These are phyloP conservation scores for Colinus virginianus DNA, from an alignment of 2,113 vertebrate genomes.

Conservation along the genomic window DNA sequence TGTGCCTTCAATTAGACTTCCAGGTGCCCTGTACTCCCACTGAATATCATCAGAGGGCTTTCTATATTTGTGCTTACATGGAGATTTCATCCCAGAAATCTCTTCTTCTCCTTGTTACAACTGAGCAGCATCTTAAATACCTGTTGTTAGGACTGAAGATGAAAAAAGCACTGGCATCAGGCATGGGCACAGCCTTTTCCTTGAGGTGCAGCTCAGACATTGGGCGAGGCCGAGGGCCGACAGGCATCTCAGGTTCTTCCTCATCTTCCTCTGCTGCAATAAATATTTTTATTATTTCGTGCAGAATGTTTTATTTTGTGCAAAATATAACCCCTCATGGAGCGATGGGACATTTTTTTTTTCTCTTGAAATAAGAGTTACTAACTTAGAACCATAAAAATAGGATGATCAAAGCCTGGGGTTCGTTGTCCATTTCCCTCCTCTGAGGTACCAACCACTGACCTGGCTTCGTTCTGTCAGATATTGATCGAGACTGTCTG, in stretches of 20 bases:
- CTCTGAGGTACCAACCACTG: background rate
- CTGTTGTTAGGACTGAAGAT: slow-evolving; percentile 95
- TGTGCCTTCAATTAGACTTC: background rate
- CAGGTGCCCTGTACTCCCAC: background rate
- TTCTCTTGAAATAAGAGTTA: background rate
- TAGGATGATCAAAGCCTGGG: background rate
- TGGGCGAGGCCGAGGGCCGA: slow-evolving; percentile 93
- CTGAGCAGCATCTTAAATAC: slow-evolving; percentile 69
- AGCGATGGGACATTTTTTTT: background rate
- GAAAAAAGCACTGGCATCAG: slow-evolving; percentile 96
- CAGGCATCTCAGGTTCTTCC: slow-evolving; percentile 97
- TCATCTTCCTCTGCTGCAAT: slow-evolving; percentile 91
- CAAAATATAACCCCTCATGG: background rate
- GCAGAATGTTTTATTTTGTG: background rate
- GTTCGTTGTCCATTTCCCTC: background rate
- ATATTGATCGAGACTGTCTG: background rate
- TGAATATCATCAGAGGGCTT: background rate
- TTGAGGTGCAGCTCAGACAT: slow-evolving; percentile 97
- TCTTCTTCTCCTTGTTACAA: background rate
- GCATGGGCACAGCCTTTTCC: slow-evolving; percentile 96
- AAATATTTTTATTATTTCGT: background rate
- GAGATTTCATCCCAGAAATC: background rate
- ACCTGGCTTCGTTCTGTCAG: background rate
- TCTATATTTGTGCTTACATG: background rate
- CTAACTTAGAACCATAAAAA: background rate